Evolutionary conservation across 2,797 vertebrate genomes (phyloP).

Genomic region (Synaphobranchus kaupii): DNA sequence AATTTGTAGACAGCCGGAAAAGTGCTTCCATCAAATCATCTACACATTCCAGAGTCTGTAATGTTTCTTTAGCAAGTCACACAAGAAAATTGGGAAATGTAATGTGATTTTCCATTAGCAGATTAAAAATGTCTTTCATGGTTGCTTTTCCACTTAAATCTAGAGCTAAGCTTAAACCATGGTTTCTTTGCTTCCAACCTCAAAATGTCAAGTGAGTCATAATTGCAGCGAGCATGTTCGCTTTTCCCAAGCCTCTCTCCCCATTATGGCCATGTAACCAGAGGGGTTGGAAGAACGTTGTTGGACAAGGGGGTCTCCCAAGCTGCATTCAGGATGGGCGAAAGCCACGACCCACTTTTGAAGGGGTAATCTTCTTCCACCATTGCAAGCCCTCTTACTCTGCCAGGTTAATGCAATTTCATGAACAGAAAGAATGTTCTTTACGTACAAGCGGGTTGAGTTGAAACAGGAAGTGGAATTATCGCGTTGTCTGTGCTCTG

Average conservation of each 20-base stretch:
- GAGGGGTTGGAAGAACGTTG: constrained; percentile 9
- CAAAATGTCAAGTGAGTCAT: constrained; percentile 47
- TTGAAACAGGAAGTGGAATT: background rate
- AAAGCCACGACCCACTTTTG: constrained; percentile 9
- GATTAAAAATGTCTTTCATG: constrained; percentile 59
- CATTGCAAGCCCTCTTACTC: background rate
- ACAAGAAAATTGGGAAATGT: constrained; percentile 51
- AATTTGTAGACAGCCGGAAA: constrained; percentile 42
- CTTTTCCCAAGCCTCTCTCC: background rate
- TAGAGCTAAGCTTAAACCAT: constrained; percentile 43
- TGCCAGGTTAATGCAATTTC: constrained; percentile 6
- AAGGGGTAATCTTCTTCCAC: background rate
- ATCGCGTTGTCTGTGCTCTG: background rate
- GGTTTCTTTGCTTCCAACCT: constrained; percentile 38
- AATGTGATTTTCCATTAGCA: constrained; percentile 61
- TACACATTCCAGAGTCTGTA: constrained; percentile 35
- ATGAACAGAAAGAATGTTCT: background rate
- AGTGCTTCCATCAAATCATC: constrained; percentile 34
- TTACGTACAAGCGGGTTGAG: background rate
- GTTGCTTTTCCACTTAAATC: constrained; percentile 52
- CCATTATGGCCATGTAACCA: background rate
- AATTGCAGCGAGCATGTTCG: background rate
- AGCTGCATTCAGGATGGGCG: background rate
- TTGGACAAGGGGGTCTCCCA: background rate
- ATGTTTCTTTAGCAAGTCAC: constrained; percentile 34